Evolutionary conservation across 2,113 vertebrate species (phyloP).

Genomic region (Cavia aperea): DNA sequence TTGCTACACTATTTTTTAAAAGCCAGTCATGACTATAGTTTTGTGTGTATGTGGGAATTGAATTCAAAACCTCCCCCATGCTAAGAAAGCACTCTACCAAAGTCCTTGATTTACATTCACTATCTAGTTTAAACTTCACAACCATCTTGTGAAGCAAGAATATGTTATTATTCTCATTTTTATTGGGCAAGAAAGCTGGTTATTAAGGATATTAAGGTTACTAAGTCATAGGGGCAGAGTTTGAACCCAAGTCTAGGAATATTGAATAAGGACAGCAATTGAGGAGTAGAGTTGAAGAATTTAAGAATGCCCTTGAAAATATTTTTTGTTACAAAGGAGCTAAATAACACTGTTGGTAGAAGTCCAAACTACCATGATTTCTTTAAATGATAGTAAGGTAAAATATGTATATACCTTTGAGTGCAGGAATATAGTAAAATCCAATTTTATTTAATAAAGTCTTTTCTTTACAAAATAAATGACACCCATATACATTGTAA

Average conservation of each 20-base stretch:
- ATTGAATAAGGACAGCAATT: neutral
- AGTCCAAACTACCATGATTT: neutral
- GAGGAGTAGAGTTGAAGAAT: neutral
- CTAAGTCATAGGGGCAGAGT: slow-evolving; percentile 3
- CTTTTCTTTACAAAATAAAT: slow-evolving; percentile 30
- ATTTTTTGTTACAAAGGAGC: neutral
- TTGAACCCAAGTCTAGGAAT: neutral
- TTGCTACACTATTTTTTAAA: neutral
- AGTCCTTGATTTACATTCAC: neutral
- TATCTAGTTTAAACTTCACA: neutral
- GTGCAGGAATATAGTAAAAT: neutral
- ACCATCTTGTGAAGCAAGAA: neutral
- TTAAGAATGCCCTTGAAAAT: slow-evolving; percentile 3
- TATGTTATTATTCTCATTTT: neutral
- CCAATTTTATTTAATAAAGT: neutral
- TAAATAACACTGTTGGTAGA: neutral
- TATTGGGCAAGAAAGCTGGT: neutral
- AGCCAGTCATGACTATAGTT: neutral
- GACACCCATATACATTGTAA: neutral
- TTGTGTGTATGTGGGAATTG: neutral
- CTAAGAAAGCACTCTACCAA: neutral
- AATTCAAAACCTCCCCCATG: neutral
- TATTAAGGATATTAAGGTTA: neutral
- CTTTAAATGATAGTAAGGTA: neutral
- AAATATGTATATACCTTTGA: neutral